Base-by-base conservation (phyloP, 2,797 vertebrate species). In the Botia almorhae region DNA sequence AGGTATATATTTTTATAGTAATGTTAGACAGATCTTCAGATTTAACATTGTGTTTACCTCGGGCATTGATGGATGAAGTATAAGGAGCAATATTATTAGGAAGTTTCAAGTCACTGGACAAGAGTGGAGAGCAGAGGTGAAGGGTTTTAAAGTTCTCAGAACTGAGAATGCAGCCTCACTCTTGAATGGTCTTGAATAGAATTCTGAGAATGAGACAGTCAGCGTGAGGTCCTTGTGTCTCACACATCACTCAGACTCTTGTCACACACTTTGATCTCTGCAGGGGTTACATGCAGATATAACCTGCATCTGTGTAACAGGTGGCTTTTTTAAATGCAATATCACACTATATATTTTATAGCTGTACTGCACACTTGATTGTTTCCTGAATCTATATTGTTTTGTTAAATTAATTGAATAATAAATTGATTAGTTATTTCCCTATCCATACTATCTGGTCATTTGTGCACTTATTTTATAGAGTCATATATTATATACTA, bases 151-250 rank as follows among this genome's bases (percentile, higher is more conserved):
- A 46, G 16, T 63, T 76, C 33, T 58, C 53, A 19, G 16, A 58
- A 58, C 23, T 76, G 19, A 56, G 33, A 76, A 53, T 51, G 33
- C 11, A 53, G 61, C 14, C 48, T 36, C 7, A 63, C 60, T n/a
- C 58, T 74, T 14, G 12, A 33, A n/a, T 7, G 50, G 17, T 8
- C 74, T 64, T 23, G 7, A 39, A 13, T 17, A 39, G 29, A 69
- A 29, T 69, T 69, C 53, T 19, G 23, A 60, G 65, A 60, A 77
- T 60, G 53, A 77, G 21, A 21, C 12, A 21, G 65, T 17, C 64
- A 58, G 75, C 29, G 1, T 46, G 16, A 68, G 51, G 26, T 58
- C 64, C 43, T 21, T 2, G 19, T 56, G 50, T 76, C 50, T 56
- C 19, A 1, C 33, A 67, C 74, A 69, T n/a, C 50, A 43, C 11